These are phyloP conservation scores for Zaprionus nigranus DNA, from an alignment of 1,140 invertebrate species.

Conservation along the genomic window DNA sequence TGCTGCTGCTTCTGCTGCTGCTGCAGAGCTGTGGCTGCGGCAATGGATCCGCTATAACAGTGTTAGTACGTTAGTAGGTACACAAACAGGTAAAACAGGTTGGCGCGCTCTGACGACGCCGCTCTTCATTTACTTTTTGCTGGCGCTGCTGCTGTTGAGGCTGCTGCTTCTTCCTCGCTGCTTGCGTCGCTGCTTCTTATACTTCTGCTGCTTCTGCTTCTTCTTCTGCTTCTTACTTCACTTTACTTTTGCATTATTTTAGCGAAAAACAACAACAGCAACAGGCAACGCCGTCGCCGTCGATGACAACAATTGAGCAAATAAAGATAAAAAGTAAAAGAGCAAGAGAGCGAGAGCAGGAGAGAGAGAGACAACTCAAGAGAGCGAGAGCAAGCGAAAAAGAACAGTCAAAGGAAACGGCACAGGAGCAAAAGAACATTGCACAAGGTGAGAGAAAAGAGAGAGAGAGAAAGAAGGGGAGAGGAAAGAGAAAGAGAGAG, in stretches of 20 bases:
- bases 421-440: background rate
- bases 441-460: background rate
- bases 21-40: constrained; percentile 10
- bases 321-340: constrained; percentile 68
- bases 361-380: constrained; percentile 9
- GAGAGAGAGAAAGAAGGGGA: constrained; percentile 8
- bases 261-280: constrained; percentile 56
- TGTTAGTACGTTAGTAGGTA: constrained; percentile 85
- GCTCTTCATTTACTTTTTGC: constrained; percentile 68
- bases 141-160: constrained; percentile 35
- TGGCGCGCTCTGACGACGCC: constrained; percentile 61
- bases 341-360: constrained; percentile 16
- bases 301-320: constrained; percentile 78
- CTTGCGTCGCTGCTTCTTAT: background rate
- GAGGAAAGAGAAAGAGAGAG: background rate
- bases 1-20: background rate
- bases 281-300: constrained; percentile 18
- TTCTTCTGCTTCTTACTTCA: constrained; percentile 62
- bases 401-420: constrained; percentile 8
- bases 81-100: constrained; percentile 84
- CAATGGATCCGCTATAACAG: constrained; percentile 83
- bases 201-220: constrained; percentile 28
- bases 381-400: constrained; percentile 3
- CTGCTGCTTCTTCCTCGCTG: constrained; percentile 4
- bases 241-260: constrained; percentile 80